Evolutionary conservation across 37 sponge, comb jelly and placozoan genomes (phyloP).

Genomic region (Tethya wilhelma): DNA sequence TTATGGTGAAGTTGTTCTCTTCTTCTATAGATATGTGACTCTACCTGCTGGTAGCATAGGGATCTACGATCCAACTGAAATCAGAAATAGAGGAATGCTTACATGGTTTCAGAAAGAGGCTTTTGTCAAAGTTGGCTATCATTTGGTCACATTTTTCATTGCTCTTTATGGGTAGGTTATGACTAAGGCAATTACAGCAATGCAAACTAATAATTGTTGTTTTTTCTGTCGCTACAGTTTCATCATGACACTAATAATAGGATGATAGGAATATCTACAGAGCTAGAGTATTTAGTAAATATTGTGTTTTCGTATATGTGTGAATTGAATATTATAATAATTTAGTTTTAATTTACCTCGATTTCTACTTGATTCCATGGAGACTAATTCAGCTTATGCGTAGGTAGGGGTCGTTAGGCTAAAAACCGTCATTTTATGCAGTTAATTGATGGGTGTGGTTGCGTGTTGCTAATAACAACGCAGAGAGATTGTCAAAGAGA

Average conservation of each 20-base stretch:
- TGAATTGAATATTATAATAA: no score
- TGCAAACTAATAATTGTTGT: neutral
- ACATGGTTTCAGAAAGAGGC: slow-evolving; percentile 73
- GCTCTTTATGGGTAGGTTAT: slow-evolving; percentile 75
- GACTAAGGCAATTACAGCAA: neutral
- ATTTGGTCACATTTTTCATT: slow-evolving; percentile 78
- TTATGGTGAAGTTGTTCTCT: neutral
- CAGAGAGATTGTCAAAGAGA: no score
- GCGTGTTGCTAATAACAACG: slow-evolving; percentile 18
- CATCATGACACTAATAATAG: slow-evolving; percentile 31
- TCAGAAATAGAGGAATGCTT: slow-evolving; percentile 81
- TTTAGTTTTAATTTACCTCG: no score
- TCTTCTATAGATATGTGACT: slow-evolving; percentile 58
- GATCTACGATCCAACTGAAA: slow-evolving; percentile 91
- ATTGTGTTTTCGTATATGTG: no score
- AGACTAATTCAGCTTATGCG: no score
- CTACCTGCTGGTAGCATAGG: slow-evolving; percentile 79
- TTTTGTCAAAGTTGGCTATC: slow-evolving; percentile 82
- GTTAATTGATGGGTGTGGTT: no score
- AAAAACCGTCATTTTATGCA: no score
- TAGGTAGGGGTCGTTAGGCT: no score
- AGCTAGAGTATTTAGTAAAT: no score
- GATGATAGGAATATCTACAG: no score
- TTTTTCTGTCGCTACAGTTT: slow-evolving; percentile 18
- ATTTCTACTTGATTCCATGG: no score